Percentiles rank a stretch among this genome's conserved stretches.
Conservation (phyloP, 2,113 vertebrate genomes). For the Cichladusa arquata region DNA sequence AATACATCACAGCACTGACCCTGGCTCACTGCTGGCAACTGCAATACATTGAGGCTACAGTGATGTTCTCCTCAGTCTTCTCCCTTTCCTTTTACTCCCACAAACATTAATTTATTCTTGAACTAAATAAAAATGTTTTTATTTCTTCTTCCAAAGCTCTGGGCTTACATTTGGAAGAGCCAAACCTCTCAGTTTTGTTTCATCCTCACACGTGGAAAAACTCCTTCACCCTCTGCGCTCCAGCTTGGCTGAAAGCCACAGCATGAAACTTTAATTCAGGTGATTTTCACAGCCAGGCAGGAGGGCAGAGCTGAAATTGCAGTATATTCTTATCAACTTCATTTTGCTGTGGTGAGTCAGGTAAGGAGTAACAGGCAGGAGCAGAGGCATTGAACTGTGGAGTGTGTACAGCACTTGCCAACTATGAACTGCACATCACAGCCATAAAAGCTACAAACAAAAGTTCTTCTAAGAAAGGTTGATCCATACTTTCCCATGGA, state of each 20-base stretch:
- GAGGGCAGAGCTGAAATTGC: neutral
- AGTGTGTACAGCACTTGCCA: neutral
- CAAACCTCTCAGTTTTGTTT: neutral
- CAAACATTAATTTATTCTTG: neutral
- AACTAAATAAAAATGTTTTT: neutral
- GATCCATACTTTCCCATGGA: neutral
- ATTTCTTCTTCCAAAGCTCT: neutral
- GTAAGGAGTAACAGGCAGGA: neutral
- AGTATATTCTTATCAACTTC: neutral
- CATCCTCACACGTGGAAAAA: neutral
- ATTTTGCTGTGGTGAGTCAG: neutral
- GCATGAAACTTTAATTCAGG: neutral
- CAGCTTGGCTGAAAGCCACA: neutral
- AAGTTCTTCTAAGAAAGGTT: neutral
- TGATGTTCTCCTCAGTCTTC: neutral
- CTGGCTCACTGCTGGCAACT: rapidly evolving
- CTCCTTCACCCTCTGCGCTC: neutral
- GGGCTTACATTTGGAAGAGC: neutral
- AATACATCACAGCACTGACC: neutral
- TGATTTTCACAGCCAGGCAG: neutral
- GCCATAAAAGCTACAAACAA: neutral
- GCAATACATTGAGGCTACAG: neutral
- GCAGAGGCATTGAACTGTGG: neutral
- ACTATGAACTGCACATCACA: neutral
- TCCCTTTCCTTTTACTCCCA: neutral